phyloP scores from a whole-genome alignment of 2,797 vertebrate genomes.

The Danio kyathit region DNA sequence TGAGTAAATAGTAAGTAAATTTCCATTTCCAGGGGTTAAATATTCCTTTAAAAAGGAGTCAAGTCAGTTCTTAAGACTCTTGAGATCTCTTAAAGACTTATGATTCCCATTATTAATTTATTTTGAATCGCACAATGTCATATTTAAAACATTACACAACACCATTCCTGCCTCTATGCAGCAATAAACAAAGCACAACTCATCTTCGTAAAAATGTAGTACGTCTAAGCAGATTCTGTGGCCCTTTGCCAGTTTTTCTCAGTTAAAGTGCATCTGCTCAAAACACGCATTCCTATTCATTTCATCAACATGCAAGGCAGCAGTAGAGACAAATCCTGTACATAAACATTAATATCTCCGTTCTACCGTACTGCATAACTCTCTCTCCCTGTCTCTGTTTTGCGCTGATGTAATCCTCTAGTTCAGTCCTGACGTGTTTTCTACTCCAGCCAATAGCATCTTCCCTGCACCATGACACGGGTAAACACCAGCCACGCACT shows the following conservation, averaged over 20 bases:
- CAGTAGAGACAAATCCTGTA: background rate
- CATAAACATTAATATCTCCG: slow-evolving; percentile 28
- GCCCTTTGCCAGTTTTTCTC: background rate
- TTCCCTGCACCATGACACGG: slow-evolving; percentile 57
- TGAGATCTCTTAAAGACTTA: background rate
- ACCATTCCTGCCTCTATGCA: background rate
- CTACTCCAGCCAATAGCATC: slow-evolving; percentile 65
- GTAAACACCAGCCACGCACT: slow-evolving; percentile 67
- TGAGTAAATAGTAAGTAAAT: too few relatives aligned
- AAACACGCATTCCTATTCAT: background rate
- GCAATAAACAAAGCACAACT: background rate
- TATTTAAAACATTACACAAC: slow-evolving; percentile 16
- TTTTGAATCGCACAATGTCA: background rate
- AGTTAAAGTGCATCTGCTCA: background rate
- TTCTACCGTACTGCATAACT: slow-evolving; percentile 21
- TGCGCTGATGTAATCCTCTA: slow-evolving; percentile 67
- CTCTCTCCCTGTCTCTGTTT: slow-evolving; percentile 28
- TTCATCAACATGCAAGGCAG: slow-evolving; percentile 12
- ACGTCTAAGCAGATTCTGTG: background rate
- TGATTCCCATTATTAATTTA: background rate
- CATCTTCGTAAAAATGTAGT: background rate
- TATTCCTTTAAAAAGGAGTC: background rate
- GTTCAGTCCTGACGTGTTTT: slow-evolving; percentile 55
- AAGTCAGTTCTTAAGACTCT: background rate
- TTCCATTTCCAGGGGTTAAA: too few relatives aligned